phyloP scores from a whole-genome alignment of 2,888 invertebrate genomes.

The Tinea trinotella region DNA sequence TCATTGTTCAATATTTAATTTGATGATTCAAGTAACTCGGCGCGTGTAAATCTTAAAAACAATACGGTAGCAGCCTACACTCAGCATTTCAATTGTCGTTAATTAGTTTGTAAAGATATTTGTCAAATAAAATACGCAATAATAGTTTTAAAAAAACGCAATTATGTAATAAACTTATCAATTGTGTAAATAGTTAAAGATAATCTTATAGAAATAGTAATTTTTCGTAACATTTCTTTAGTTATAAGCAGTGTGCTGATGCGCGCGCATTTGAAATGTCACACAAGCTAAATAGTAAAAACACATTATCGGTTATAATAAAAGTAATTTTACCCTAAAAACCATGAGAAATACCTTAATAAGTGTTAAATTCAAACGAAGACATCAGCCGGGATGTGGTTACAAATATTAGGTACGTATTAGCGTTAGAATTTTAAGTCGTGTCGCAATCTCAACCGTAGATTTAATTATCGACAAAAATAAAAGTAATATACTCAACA shows the following conservation, averaged over 20 bases:
- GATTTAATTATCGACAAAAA: too few species aligned
- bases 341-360: not conserved
- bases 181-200: not conserved
- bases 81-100: too few species aligned
- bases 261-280: not conserved
- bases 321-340: not conserved
- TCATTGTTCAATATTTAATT: too few species aligned
- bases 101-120: too few species aligned
- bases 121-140: not conserved
- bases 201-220: not conserved
- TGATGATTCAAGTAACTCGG: too few species aligned
- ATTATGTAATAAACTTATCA: not conserved
- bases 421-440: not conserved
- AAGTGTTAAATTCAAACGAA: not conserved
- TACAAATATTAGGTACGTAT: not conserved
- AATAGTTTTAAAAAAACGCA: not conserved
- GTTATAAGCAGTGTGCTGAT: not conserved
- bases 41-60: too few species aligned
- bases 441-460: too few species aligned
- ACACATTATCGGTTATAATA: not conserved
- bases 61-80: too few species aligned
- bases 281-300: not conserved
- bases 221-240: not conserved
- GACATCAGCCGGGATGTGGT: not conserved
- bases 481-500: not conserved